Percentiles rank a stretch among this genome's conserved stretches.
phyloP scores from a whole-genome alignment of 2,797 vertebrate species.

The Intellagama lesueurii region DNA sequence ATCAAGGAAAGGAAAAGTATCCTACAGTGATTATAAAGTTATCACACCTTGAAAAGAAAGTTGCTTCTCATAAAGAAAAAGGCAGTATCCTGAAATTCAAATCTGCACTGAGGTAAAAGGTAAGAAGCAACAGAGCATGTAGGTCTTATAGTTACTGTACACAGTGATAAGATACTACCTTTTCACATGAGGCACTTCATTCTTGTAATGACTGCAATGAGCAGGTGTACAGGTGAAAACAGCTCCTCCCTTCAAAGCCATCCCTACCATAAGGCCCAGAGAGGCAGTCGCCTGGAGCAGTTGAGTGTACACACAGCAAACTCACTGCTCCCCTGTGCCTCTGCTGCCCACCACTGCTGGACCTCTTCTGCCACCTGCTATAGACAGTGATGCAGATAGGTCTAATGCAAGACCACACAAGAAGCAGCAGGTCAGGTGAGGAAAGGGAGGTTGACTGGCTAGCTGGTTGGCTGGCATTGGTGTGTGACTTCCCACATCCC shows the following conservation, averaged over 20 bases:
- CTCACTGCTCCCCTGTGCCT: no score
- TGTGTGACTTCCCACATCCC: no score
- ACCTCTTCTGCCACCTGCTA: no score
- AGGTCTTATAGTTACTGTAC: neutral
- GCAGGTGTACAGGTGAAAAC: neutral
- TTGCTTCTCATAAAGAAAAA: neutral
- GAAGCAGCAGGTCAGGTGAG: no score
- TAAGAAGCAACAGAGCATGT: neutral
- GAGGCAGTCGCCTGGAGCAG: no score
- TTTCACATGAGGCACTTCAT: neutral
- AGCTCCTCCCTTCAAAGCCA: neutral
- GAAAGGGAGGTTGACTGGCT: no score
- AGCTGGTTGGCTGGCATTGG: no score
- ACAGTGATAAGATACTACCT: neutral
- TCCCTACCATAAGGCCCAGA: no score
- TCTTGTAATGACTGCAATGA: neutral
- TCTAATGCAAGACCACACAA: no score
- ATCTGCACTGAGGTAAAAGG: neutral
- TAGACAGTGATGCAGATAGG: no score
- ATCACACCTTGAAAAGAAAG: neutral
- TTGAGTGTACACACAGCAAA: no score
- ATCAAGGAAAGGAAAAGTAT: neutral
- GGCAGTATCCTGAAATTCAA: neutral
- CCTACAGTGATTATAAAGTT: conserved; percentile 8
- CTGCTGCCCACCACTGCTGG: no score